Percentiles rank a stretch among this genome's conserved stretches.
Conservation (phyloP, 2,888 invertebrate genomes). For the Apocheima hispidaria region DNA sequence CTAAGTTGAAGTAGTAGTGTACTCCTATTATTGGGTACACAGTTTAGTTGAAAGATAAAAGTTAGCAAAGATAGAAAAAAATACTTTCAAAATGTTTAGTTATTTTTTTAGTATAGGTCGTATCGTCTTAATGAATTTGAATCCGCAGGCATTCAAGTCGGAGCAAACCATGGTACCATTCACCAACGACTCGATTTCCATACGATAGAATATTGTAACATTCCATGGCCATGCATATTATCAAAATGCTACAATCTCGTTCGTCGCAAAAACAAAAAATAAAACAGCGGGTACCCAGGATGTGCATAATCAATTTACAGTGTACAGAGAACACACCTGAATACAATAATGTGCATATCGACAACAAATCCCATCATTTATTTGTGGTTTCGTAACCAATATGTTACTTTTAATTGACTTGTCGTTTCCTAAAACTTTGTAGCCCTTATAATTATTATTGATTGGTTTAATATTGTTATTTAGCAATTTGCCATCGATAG, state of each 20-base stretch:
- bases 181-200: conserved; percentile 50
- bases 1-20: conserved; percentile 48
- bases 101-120: conserved; percentile 14
- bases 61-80: conserved; percentile 33
- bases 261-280: conserved; percentile 71
- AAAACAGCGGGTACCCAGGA: conserved; percentile 70
- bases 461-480: conserved; percentile 12
- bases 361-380: conserved; percentile 51
- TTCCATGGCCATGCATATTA: conserved; percentile 82
- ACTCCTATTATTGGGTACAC: conserved; percentile 51
- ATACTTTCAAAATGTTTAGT: conserved; percentile 39
- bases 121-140: conserved; percentile 55
- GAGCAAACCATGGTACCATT: conserved; percentile 57
- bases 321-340: conserved; percentile 65
- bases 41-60: conserved; percentile 12
- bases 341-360: conserved; percentile 58
- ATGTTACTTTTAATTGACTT: conserved; percentile 71
- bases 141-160: conserved; percentile 38
- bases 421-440: conserved; percentile 39
- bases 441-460: conserved; percentile 9
- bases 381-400: conserved; percentile 58
- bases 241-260: conserved; percentile 67
- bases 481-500: conserved; percentile 35
- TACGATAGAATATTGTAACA: conserved; percentile 57
- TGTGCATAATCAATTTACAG: conserved; percentile 79